Conservation (phyloP, 2,113 vertebrate species). For the Oceanites oceanicus region DNA sequence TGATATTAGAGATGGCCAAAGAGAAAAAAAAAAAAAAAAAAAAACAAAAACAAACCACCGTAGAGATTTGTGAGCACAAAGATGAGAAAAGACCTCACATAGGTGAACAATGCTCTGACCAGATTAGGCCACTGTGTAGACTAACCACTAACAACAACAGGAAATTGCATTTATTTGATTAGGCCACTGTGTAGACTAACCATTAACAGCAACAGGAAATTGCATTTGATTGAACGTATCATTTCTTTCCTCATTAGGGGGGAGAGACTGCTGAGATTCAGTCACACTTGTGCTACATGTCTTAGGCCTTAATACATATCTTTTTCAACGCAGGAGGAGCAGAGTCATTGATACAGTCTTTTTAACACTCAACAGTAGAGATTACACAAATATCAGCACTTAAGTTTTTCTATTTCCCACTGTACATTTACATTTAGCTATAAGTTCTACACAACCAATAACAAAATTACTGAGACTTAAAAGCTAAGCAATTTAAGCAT, state of each 20-base stretch:
- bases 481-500: not conserved
- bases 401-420: not conserved
- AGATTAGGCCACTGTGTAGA: not conserved
- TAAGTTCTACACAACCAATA: not conserved
- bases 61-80: not conserved
- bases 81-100: not conserved
- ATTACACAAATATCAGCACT: not conserved
- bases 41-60: too few relatives aligned
- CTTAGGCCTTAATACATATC: not conserved
- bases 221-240: not conserved
- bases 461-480: not conserved
- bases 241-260: not conserved
- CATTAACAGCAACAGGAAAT: not conserved
- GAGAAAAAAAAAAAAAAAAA: not conserved
- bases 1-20: not conserved
- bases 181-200: not conserved
- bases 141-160: not conserved
- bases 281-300: not conserved
- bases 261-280: not conserved
- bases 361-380: not conserved
- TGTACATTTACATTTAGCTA: not conserved
- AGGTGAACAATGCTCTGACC: not conserved
- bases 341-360: not conserved
- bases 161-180: not conserved
- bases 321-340: not conserved